Conservation (phyloP, 2,797 vertebrate species). For the Esox lucius region DNA sequence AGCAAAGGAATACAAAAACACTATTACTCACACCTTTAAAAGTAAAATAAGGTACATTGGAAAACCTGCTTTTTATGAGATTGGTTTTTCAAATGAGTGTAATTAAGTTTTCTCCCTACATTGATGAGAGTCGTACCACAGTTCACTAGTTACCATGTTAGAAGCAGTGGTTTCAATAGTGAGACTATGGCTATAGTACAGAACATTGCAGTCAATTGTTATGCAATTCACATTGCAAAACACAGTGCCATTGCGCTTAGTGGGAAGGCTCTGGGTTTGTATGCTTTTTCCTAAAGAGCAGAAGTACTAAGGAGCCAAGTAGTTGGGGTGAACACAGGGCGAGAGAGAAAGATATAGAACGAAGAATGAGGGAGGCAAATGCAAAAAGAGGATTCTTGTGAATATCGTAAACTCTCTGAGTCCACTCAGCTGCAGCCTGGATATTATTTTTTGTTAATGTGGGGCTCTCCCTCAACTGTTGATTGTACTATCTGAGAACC, state of each 20-base stretch:
- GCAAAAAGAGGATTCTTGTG: background rate
- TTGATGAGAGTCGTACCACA: constrained; percentile 14
- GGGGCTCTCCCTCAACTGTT: constrained; percentile 22
- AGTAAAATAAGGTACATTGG: constrained; percentile 20
- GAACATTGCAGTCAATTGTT: constrained; percentile 45
- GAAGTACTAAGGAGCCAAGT: constrained; percentile 15
- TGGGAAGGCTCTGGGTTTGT: background rate
- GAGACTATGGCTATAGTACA: background rate
- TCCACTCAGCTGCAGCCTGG: background rate
- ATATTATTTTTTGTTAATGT: constrained; percentile 36
- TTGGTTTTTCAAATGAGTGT: constrained; percentile 25
- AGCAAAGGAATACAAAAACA: constrained; percentile 16
- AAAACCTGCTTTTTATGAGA: background rate
- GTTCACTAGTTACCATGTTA: constrained; percentile 8
- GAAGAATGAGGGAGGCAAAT: background rate
- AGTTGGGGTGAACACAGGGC: background rate
- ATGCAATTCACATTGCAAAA: constrained; percentile 31
- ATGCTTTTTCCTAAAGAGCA: constrained; percentile 5
- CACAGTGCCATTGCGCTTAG: background rate
- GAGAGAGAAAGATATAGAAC: background rate
- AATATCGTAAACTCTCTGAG: background rate
- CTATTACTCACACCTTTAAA: constrained; percentile 37
- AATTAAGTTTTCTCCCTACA: constrained; percentile 25
- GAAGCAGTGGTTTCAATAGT: background rate
- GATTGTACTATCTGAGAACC: background rate